These are phyloP conservation scores for Pelobates cultripes DNA, from an alignment of 2,797 vertebrate species.

Conservation along the genomic window DNA sequence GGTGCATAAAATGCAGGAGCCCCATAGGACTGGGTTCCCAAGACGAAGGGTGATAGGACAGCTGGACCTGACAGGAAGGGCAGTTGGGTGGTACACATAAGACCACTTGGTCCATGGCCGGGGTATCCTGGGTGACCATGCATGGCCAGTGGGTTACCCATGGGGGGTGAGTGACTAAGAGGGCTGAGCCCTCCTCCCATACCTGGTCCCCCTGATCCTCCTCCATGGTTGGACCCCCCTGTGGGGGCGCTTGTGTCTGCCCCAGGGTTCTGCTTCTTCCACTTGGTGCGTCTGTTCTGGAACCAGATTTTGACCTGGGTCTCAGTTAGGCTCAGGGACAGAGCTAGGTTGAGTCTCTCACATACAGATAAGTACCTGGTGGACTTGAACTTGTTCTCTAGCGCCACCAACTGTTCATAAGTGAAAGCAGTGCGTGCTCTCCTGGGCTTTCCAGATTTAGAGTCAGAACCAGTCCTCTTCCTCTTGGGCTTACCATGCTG, in stretches of 20 bases:
- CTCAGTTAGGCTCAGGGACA: conserved; percentile 91
- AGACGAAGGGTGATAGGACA: conserved; percentile 93
- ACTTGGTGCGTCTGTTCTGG: conserved; percentile 93
- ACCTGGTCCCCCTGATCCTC: conserved; percentile 61
- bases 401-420: conserved; percentile 92
- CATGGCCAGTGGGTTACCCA: conserved; percentile 87
- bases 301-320: conserved; percentile 97
- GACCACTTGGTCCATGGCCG: conserved; percentile 80
- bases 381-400: conserved; percentile 96
- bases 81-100: conserved; percentile 88
- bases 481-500: conserved; percentile 83
- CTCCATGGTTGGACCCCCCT: conserved; percentile 62
- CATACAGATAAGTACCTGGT: conserved; percentile 93
- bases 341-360: conserved; percentile 90
- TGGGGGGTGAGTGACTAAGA: conserved; percentile 89
- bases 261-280: conserved; percentile 95
- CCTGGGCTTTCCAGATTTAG: conserved; percentile 91
- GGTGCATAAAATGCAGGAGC: conserved; percentile 93
- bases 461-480: conserved; percentile 91
- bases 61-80: conserved; percentile 92
- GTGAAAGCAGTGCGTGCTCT: conserved; percentile 93
- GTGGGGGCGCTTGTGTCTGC: conserved; percentile 92
- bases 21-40: conserved; percentile 93
- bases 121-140: conserved; percentile 82
- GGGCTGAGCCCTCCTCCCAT: conserved; percentile 84